Percentiles rank a stretch among this genome's conserved stretches.
These are phyloP conservation scores for Hippoglossus stenolepis DNA, from an alignment of 2,113 vertebrate species.

Conservation along the genomic window DNA sequence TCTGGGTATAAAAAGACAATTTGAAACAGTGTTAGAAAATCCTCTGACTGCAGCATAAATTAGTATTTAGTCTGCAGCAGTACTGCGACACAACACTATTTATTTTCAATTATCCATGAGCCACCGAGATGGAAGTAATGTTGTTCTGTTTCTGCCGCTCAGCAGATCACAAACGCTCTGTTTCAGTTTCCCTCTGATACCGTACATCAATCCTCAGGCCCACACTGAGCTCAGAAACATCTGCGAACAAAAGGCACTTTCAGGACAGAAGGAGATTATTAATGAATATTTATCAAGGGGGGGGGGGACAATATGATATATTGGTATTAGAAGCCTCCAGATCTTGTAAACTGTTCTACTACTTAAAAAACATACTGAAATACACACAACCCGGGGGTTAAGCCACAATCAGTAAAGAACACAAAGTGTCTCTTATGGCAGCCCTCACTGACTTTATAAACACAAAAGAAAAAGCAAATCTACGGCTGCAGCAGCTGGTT, in stretches of 20 bases:
- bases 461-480: constrained; percentile 30
- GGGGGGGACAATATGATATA: background rate
- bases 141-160: constrained; percentile 66
- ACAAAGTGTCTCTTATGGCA: constrained; percentile 6
- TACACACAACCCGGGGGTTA: constrained; percentile 16
- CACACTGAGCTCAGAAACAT: constrained; percentile 45
- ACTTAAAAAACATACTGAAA: constrained; percentile 21
- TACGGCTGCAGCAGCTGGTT: constrained; percentile 61
- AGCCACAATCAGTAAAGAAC: constrained; percentile 48
- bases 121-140: constrained; percentile 60
- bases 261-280: constrained; percentile 23
- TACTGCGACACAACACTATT: constrained; percentile 79
- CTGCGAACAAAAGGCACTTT: constrained; percentile 33
- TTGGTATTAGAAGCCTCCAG: constrained; percentile 1
- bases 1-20: constrained; percentile 26
- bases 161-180: constrained; percentile 58
- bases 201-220: constrained; percentile 48
- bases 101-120: constrained; percentile 80
- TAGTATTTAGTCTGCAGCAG: constrained; percentile 79
- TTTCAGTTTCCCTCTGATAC: constrained; percentile 57
- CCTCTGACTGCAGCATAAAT: constrained; percentile 71
- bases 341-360: constrained; percentile 16
- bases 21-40: constrained; percentile 22
- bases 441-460: constrained; percentile 47
- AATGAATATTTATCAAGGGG: constrained; percentile 19